Base-by-base conservation (phyloP, 1,140 invertebrate genomes). In the Elymnias hypermnestra region DNA sequence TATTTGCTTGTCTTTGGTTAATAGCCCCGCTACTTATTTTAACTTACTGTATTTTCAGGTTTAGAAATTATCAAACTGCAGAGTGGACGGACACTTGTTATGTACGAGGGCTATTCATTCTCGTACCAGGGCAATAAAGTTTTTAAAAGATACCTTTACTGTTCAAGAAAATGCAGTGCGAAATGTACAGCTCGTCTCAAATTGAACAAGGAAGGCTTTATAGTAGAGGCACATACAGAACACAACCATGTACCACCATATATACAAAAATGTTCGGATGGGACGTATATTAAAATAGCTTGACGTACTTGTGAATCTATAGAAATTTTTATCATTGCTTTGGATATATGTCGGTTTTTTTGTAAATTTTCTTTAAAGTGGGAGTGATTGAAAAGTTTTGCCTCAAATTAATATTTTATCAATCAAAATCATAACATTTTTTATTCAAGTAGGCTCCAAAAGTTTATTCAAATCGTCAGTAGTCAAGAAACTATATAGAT, bases 211-310 rank as follows among this genome's bases (percentile, higher is more conserved):
- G 9, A 45, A 2, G 62, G 62, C 2, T 17, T 38, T 0, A 51
- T 58, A 7, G 13, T 44, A n/a, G 28, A 3, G 10, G 38, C 28
- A 0, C 15, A 29, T 6, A 57, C 33, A 2, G 50, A 48, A 6
- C 62, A 65, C 19, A 57, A 53, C 14, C 62, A 65, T 21, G 18
- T 39, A 1, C 63, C 63, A 2, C 55, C 55, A 0, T 18, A 7
- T 8, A 44, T 48, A 9, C 15, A 10, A 3, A 52, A 28, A 25
- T 40, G 10, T 25, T 36, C 26, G 1, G 9, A 49, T 36, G 53
- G 48, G 10, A 21, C 13, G 2, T 53, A 53, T 18, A 13, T 28
- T 12, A 48, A 43, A 35, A 33, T 29, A 3, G 12, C 25, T n/a
- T 26, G 10, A 9, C 25, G 6, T 9, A 7, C 6, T 22, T 5